Base-by-base conservation (phyloP, 2,113 vertebrate species). In the Chlorocebus sabaeus region DNA sequence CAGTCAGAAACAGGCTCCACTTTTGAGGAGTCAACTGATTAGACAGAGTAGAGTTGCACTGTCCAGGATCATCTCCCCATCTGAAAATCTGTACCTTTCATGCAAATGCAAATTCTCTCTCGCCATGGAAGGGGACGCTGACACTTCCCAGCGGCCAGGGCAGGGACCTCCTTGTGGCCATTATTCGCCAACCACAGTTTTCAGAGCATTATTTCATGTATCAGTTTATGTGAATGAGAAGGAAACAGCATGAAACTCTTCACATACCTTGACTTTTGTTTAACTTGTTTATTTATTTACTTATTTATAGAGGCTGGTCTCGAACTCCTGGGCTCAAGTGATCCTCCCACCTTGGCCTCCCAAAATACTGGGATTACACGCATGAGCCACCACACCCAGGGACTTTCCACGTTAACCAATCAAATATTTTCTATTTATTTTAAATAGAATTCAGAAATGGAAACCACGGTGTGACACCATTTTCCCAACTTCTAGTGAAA, bases 151-250 rank as follows among this genome's bases (percentile, higher is more conserved):
- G 30, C 5, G 8, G 7, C 8, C 2, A n/a, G 79, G 13, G 48
- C 16, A 1, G 3, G 6, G 57, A 13, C 48, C 10, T 8, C 57
- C 20, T 35, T 40, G 78, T 6, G 59, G 32, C 38, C 32, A 0
- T 14, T 2, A 8, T 8, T 35, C 35, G 25, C 35, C 10, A 1
- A 11, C 1, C 1, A 10, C 9, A 76, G 48, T 40, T 30, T 73
- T 68, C 82, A 88, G 40, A 57, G 55, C 67, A 48, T 27, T 48
- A 45, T n/a, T 40, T 38, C 16, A 81, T 25, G 76, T 27, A 20
- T 83, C 48, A 4, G 0, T 45, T 50, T 40, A 22, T 6, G 76
- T 67, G 35, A 78, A 61, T 40, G 38, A 35, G 52, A 86, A 76
- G 67, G 75, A 86, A 81, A 73, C 43, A 22, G 38, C 55, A 32